Base-by-base conservation (phyloP, 2,797 vertebrate genomes). In the Mycteria americana region DNA sequence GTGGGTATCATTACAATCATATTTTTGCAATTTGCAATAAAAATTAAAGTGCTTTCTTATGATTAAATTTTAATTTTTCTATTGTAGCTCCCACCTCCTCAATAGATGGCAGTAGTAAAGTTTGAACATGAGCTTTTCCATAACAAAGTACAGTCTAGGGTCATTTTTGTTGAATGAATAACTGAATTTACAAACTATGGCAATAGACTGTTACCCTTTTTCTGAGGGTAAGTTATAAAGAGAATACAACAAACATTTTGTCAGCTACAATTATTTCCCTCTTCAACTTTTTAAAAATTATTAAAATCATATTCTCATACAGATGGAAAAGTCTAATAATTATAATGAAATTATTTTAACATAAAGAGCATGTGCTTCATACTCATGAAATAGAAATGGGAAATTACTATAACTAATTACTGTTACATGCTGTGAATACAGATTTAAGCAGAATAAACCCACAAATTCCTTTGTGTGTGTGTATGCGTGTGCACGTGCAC, bases 401-500 rank as follows among this genome's bases (percentile, higher is more conserved):
- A 83, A 79, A 88, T 39, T 72, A 27, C 11, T 54, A 17, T 39
- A 75, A 45, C 22, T 73, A 46, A 45, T 76, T 88, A 60, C 8
- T 62, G 9, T 46, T 56, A 62, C 14, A 37, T 37, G 6, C 21
- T 62, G 23, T 50, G 53, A 88, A 80, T 62, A 72, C 7, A 80
- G 15, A 51, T 51, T 51, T 46, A 79, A 50, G 18, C 13, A 50
- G 28, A 69, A 72, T 28, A 80, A 70, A 79, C n/a, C 10, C 37
- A 51, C 18, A 28, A 53, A 88, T 79, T 60, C 37, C 17, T 78
- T 3, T 56, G 21, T 72, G 18, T 51, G 5, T 69, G 7, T 62
- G 30, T 51, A 6, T 6, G 2, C 9, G 5, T 50, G 48, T 22
- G 14, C 7, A 24, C 48, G 4, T 2, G 7, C 19, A 7, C 7